A percentile compares a stretch with the other conserved stretches of the same genome.
These are phyloP conservation scores for Leucania comma DNA, from an alignment of 2,888 invertebrate genomes.

Conservation along the genomic window DNA sequence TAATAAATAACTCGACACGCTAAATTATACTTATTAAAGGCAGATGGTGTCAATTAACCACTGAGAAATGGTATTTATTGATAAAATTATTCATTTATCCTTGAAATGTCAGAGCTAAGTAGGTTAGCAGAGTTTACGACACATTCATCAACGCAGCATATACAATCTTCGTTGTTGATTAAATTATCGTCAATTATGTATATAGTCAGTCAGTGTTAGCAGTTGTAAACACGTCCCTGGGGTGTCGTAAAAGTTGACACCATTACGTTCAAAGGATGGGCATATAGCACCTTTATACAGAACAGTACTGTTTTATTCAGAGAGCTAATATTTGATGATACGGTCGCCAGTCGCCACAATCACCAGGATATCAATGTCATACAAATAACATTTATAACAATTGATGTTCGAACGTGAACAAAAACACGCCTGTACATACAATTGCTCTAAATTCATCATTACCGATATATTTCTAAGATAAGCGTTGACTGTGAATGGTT, in stretches of 20 bases:
- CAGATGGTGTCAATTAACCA: conserved; percentile 43
- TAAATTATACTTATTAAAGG: conserved; percentile 40
- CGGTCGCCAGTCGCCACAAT: conserved; percentile 17
- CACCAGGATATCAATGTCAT: conserved; percentile 41
- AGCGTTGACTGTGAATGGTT: conserved; percentile 51
- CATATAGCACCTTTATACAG: conserved; percentile 22
- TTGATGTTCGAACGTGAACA: conserved; percentile 36
- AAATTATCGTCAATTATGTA: conserved; percentile 59
- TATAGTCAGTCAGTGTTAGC: conserved; percentile 40
- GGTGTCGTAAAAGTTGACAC: conserved; percentile 46
- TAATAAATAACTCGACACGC: conserved; percentile 22
- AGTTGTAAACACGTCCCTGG: conserved; percentile 39
- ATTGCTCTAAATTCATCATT: conserved; percentile 59
- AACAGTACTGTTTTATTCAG: conserved; percentile 23
- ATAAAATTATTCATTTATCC: conserved; percentile 39
- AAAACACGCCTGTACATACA: conserved; percentile 37
- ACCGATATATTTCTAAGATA: conserved; percentile 64
- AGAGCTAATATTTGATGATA: conserved; percentile 9
- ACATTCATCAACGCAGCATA: conserved; percentile 34
- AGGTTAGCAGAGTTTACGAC: conserved; percentile 48
- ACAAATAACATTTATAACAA: conserved; percentile 48
- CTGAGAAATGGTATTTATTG: conserved; percentile 26
- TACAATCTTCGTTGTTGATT: conserved; percentile 46
- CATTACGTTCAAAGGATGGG: conserved; percentile 15
- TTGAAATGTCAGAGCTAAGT: conserved; percentile 28